A percentile compares a stretch with the other conserved stretches of the same genome.
phyloP scores from a whole-genome alignment of 2,888 invertebrate genomes.

The Coenonympha arcania region DNA sequence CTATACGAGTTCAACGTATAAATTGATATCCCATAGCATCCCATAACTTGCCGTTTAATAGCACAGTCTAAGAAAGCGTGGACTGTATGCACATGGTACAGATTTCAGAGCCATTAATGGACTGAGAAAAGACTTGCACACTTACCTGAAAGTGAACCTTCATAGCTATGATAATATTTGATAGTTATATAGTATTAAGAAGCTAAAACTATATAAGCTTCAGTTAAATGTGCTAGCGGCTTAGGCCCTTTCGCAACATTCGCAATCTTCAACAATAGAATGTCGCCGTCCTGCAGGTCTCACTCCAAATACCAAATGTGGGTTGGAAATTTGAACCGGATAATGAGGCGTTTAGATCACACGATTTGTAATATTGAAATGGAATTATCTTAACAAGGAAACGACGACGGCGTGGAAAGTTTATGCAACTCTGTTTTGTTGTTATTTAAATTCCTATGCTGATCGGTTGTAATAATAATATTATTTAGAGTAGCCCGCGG shows the following conservation, averaged over 20 bases:
- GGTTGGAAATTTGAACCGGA: conserved; percentile 34
- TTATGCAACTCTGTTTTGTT: conserved; percentile 9
- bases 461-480: neutral
- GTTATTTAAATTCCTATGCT: conserved; percentile 1
- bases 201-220: neutral
- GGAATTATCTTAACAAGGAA: conserved; percentile 14
- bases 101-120: neutral
- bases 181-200: no score
- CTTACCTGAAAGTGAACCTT: no score
- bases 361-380: conserved; percentile 10
- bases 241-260: conserved; percentile 30
- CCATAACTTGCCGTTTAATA: no score
- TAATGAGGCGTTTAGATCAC: conserved; percentile 20
- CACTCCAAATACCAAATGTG: conserved; percentile 37
- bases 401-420: conserved; percentile 9
- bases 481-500: neutral
- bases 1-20: no score
- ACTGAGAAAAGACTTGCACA: no score
- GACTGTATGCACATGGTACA: no score
- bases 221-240: neutral
- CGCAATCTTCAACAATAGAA: conserved; percentile 36
- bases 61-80: no score
- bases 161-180: neutral
- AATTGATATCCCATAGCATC: no score
- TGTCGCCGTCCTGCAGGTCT: conserved; percentile 34